Conservation (phyloP, 23 tunicate genomes). For the Trididemnum nubilum region DNA sequence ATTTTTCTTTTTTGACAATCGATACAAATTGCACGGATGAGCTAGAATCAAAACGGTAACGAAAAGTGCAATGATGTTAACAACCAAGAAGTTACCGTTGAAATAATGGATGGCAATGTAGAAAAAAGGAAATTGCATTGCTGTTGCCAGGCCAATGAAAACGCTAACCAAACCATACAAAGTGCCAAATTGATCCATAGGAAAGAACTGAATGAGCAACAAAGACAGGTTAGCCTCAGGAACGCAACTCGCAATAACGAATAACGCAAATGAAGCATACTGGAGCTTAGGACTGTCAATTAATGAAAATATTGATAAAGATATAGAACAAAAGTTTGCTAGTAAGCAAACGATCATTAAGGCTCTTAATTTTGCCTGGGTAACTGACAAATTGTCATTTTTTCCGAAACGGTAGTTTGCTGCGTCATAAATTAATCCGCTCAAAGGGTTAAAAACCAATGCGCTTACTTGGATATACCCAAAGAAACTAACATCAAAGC, state of each 20-base stretch:
- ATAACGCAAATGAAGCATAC: neutral
- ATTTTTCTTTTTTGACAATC: neutral
- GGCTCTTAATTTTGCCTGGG: neutral
- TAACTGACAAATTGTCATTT: neutral
- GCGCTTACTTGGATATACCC: neutral
- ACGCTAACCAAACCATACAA: neutral
- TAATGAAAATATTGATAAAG: neutral
- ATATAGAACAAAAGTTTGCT: neutral
- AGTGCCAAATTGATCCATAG: slow-evolving; percentile 3
- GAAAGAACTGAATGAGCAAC: neutral
- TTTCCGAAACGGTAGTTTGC: neutral
- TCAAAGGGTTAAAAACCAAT: neutral
- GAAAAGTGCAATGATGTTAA: neutral
- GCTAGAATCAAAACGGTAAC: neutral
- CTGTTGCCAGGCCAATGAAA: neutral
- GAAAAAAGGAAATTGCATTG: slow-evolving; percentile 2
- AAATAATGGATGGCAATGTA: slow-evolving; percentile 4
- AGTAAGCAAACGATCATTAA: neutral
- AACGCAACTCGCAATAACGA: neutral
- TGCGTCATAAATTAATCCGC: neutral
- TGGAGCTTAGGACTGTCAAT: neutral
- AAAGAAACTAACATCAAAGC: neutral
- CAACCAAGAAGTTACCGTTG: neutral
- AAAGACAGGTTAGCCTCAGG: neutral
- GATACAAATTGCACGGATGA: neutral